Conservation (phyloP, 2,113 vertebrate genomes). For the Rhinoptilus africanus region DNA sequence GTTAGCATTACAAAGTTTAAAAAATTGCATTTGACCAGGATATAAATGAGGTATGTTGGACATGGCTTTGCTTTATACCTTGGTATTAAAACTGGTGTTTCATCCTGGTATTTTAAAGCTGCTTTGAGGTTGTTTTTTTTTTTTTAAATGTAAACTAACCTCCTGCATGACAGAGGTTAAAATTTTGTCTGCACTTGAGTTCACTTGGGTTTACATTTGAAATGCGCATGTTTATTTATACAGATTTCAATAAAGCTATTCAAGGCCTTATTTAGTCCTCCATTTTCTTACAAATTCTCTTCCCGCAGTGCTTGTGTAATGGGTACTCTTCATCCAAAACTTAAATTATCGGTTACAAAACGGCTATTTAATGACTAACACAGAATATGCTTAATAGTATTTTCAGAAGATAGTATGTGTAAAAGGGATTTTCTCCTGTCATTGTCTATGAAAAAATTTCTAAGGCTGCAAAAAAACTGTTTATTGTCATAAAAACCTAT, state of each 20-base stretch:
- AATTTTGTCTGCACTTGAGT: constrained; percentile 98
- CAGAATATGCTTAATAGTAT: not conserved
- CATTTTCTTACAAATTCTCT: constrained; percentile 62
- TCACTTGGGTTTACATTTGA: constrained; percentile 99
- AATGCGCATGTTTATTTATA: constrained; percentile 99
- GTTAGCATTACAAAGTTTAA: constrained; percentile 90
- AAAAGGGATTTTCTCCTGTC: not conserved
- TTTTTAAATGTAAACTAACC: constrained; percentile 85
- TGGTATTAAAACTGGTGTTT: constrained; percentile 86
- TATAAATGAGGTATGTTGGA: constrained; percentile 78
- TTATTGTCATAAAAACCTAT: not conserved
- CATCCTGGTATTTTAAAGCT: constrained; percentile 88
- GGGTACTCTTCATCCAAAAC: not conserved
- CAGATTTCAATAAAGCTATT: constrained; percentile 99
- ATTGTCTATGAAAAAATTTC: not conserved
- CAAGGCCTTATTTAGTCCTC: constrained; percentile 84
- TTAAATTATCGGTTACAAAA: not conserved
- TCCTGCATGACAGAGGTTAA: constrained; percentile 95
- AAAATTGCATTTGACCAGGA: constrained; percentile 90
- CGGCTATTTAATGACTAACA: not conserved
- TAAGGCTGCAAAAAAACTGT: not conserved
- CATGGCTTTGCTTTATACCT: constrained; percentile 83
- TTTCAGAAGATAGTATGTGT: not conserved
- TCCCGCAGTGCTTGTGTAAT: not conserved
- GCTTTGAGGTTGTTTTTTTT: constrained; percentile 67